Percentiles rank a stretch among this genome's conserved stretches.
These are phyloP conservation scores for Prosapia bicincta DNA, from an alignment of 2,888 invertebrate genomes.

Conservation along the genomic window DNA sequence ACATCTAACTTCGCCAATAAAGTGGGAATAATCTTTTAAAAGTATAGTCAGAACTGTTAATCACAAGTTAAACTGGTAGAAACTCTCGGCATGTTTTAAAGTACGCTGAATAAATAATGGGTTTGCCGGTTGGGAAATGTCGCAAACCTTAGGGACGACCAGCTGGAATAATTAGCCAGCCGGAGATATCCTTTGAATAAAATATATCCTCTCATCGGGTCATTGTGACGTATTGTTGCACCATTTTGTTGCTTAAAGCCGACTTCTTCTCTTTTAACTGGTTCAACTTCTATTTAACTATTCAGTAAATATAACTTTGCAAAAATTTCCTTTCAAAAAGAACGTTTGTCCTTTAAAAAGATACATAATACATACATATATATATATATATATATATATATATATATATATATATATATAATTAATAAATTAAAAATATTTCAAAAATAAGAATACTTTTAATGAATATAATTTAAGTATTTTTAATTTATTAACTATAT, in stretches of 20 bases:
- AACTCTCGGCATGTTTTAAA: neutral
- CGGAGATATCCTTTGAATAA: neutral
- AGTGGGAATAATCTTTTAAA: neutral
- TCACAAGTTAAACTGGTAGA: neutral
- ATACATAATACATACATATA: too few relatives aligned
- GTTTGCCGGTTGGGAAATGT: neutral
- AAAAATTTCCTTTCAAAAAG: too few relatives aligned
- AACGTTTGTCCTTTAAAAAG: too few relatives aligned
- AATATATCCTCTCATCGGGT: neutral
- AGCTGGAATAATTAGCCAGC: neutral
- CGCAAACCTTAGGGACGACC: constrained; percentile 2
- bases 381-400: too few relatives aligned
- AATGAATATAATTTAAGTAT: too few relatives aligned
- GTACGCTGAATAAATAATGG: neutral
- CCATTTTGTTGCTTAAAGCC: neutral
- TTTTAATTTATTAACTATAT: too few relatives aligned
- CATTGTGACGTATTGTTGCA: neutral
- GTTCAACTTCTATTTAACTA: too few relatives aligned
- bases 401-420: too few relatives aligned
- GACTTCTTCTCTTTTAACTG: too few relatives aligned
- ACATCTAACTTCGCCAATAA: neutral
- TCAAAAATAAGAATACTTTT: too few relatives aligned
- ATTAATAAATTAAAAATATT: too few relatives aligned
- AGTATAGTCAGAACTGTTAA: neutral
- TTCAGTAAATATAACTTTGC: too few relatives aligned